Conservation (phyloP, 2,888 invertebrate genomes). For the Chrysolina americana region DNA sequence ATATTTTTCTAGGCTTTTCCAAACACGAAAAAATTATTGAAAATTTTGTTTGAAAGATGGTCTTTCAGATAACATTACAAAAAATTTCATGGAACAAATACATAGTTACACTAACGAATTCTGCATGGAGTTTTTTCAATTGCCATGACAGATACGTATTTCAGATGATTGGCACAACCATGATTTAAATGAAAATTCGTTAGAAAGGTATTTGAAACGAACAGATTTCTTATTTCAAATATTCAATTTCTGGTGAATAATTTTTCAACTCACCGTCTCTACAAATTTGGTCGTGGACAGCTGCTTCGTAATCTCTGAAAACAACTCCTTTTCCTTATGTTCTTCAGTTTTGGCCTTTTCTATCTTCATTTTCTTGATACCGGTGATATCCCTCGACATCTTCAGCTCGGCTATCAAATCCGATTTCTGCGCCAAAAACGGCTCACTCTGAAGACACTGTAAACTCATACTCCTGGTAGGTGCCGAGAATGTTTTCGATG, state of each 20-base stretch:
- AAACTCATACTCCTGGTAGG: conserved; percentile 82
- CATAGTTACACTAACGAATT: no score
- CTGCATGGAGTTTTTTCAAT: no score
- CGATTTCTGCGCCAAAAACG: conserved; percentile 83
- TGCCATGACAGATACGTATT: no score
- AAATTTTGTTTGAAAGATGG: no score
- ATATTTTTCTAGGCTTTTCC: no score
- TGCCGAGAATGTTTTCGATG: conserved; percentile 88
- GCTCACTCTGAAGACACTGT: conserved; percentile 80
- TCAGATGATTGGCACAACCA: no score
- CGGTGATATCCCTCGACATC: conserved; percentile 92
- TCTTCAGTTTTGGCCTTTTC: conserved; percentile 90
- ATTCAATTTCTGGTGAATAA: neutral
- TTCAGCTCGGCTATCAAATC: conserved; percentile 94
- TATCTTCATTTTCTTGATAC: conserved; percentile 94
- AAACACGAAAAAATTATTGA: no score
- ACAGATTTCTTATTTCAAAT: no score
- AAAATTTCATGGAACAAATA: no score
- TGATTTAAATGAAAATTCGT: no score
- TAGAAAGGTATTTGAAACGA: no score
- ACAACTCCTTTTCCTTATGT: conserved; percentile 85
- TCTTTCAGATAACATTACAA: no score
- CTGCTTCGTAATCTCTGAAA: conserved; percentile 87
- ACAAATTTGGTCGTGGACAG: conserved; percentile 90
- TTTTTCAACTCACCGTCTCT: conserved; percentile 81